phyloP scores from a whole-genome alignment of 2,888 invertebrate genomes.

The Encarsia formosa region DNA sequence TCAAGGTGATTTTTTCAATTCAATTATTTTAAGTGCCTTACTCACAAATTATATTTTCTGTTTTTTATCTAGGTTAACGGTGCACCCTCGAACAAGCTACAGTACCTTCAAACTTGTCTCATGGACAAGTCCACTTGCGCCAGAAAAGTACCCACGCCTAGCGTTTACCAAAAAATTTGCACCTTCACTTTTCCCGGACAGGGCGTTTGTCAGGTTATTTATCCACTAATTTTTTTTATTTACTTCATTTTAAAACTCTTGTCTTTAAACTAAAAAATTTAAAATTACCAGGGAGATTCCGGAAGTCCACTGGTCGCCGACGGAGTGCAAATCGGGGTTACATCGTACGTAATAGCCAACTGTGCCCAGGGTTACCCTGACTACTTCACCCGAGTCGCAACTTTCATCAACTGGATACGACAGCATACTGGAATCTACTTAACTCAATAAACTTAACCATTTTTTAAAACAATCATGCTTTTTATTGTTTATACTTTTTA shows the following conservation, averaged over 20 bases:
- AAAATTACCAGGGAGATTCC: conserved; percentile 26
- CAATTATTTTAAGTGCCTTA: not conserved
- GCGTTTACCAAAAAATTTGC: conserved; percentile 34
- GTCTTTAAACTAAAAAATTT: not conserved
- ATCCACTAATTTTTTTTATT: too few relatives aligned
- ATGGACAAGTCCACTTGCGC: not conserved
- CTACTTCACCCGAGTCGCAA: conserved; percentile 33
- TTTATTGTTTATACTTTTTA: too few relatives aligned
- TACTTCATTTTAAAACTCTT: too few relatives aligned
- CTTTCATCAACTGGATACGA: conserved; percentile 31
- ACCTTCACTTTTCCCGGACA: conserved; percentile 39
- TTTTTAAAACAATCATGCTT: too few relatives aligned
- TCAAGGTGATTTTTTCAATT: not conserved
- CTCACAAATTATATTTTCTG: not conserved
- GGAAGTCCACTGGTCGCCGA: conserved; percentile 34
- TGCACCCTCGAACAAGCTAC: not conserved
- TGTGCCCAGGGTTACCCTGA: conserved; percentile 35
- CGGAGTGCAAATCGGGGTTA: conserved; percentile 36
- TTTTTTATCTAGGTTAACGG: not conserved
- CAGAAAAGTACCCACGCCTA: not conserved
- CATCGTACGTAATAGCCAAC: conserved; percentile 33
- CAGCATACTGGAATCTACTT: too few relatives aligned
- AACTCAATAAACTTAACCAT: too few relatives aligned
- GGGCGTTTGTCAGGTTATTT: conserved; percentile 42
- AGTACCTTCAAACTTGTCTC: not conserved